Percentiles rank a stretch among this genome's conserved stretches.
These are phyloP conservation scores for Epinephelus awoara DNA, from an alignment of 2,797 vertebrate species.

Conservation along the genomic window DNA sequence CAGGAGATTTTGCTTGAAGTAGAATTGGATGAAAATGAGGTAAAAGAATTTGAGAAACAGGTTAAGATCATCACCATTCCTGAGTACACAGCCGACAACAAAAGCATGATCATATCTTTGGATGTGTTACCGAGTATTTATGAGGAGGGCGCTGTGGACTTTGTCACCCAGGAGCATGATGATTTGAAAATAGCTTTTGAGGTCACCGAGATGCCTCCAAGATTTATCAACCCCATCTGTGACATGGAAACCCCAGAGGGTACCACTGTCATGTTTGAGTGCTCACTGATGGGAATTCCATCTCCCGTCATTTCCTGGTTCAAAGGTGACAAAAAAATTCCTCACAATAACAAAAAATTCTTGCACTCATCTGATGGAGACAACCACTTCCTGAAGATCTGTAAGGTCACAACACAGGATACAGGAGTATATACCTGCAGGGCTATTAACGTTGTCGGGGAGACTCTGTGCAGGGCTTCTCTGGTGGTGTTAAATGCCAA, in stretches of 20 bases:
- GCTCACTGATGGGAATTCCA: slow-evolving; percentile 94
- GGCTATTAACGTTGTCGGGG: slow-evolving; percentile 92
- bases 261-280: slow-evolving; percentile 92
- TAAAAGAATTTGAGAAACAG: slow-evolving; percentile 97
- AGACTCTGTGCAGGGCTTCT: slow-evolving; percentile 91
- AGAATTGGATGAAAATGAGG: slow-evolving; percentile 96
- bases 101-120: slow-evolving; percentile 97
- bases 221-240: slow-evolving; percentile 93
- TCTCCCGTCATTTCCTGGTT: slow-evolving; percentile 94
- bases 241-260: slow-evolving; percentile 91
- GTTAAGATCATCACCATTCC: slow-evolving; percentile 98
- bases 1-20: slow-evolving; percentile 99
- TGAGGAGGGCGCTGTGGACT: slow-evolving; percentile 88
- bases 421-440: slow-evolving; percentile 91
- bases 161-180: slow-evolving; percentile 86
- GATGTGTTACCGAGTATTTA: slow-evolving; percentile 95
- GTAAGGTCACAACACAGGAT: slow-evolving; percentile 86
- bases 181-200: slow-evolving; percentile 96
- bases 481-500: slow-evolving; percentile 86
- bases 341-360: slow-evolving; percentile 88
- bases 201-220: slow-evolving; percentile 96
- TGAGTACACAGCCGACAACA: slow-evolving; percentile 94
- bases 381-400: slow-evolving; percentile 92
- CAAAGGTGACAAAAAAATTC: slow-evolving; percentile 89
- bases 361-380: slow-evolving; percentile 90